Conservation (phyloP, 2,888 invertebrate genomes). For the Papilio protenor region DNA sequence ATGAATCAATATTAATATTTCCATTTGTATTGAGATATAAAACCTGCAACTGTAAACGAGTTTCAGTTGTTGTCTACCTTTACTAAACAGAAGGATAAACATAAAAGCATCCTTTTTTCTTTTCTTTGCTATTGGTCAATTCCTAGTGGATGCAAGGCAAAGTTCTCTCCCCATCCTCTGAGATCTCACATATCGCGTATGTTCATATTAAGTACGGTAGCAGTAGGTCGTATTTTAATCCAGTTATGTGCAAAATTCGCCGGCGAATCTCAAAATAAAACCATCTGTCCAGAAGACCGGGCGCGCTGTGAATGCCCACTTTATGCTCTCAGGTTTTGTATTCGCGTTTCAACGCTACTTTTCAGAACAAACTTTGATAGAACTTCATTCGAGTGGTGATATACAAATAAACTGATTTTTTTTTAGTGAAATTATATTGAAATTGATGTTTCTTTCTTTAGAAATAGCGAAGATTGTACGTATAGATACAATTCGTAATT, state of each 20-base stretch:
- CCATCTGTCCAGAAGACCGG: constrained; percentile 3
- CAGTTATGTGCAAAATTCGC: constrained; percentile 16
- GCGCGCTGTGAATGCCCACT: constrained; percentile 15
- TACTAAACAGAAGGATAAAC: neutral
- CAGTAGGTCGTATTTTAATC: neutral
- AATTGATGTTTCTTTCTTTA: neutral
- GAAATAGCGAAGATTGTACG: neutral
- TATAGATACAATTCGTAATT: neutral
- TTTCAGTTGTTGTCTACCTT: neutral
- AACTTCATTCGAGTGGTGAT: constrained; percentile 2
- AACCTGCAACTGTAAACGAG: neutral
- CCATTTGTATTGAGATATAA: neutral
- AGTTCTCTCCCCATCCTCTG: no score
- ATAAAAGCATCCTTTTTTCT: no score
- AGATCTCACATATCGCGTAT: neutral
- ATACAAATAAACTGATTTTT: constrained; percentile 7
- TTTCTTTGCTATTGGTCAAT: neutral
- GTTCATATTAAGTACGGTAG: neutral
- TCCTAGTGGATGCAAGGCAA: no score
- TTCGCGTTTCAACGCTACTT: neutral
- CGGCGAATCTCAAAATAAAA: constrained; percentile 3
- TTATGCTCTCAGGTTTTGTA: neutral
- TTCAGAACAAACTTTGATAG: constrained; percentile 2
- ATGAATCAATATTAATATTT: neutral
- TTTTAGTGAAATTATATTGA: neutral